These are phyloP conservation scores for Heteropelma amictum DNA, from an alignment of 2,888 invertebrate species.

Conservation along the genomic window DNA sequence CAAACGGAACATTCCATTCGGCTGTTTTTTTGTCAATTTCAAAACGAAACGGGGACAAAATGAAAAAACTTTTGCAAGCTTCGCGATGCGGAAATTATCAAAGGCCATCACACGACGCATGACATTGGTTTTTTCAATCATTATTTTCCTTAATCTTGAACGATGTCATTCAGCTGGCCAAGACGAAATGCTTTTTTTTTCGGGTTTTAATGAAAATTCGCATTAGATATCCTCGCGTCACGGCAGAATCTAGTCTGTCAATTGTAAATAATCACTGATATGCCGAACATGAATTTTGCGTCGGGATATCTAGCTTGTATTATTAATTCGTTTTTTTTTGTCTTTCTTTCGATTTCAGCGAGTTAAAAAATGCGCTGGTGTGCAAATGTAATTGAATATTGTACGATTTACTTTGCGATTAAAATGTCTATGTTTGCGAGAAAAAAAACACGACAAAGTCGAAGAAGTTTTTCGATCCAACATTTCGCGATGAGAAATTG, in stretches of 20 bases:
- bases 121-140: conserved; percentile 19
- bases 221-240: conserved; percentile 35
- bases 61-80: too few relatives aligned
- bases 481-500: neutral
- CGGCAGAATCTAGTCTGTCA: conserved; percentile 64
- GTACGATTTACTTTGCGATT: conserved; percentile 71
- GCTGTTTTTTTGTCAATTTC: neutral
- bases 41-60: neutral
- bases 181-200: neutral
- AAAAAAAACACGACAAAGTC: conserved; percentile 18
- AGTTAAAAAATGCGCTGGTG: conserved; percentile 24
- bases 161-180: neutral
- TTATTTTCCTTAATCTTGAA: conserved; percentile 4
- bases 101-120: too few relatives aligned
- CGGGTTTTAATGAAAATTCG: neutral
- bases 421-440: conserved; percentile 72
- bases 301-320: conserved; percentile 4
- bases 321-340: neutral
- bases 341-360: conserved; percentile 35
- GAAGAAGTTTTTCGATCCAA: neutral
- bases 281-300: conserved; percentile 41
- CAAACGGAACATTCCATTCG: conserved; percentile 36
- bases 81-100: too few relatives aligned
- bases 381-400: conserved; percentile 57
- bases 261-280: conserved; percentile 65